Base-by-base conservation (phyloP, 2,888 invertebrate genomes). In the Trichopria drosophilae region DNA sequence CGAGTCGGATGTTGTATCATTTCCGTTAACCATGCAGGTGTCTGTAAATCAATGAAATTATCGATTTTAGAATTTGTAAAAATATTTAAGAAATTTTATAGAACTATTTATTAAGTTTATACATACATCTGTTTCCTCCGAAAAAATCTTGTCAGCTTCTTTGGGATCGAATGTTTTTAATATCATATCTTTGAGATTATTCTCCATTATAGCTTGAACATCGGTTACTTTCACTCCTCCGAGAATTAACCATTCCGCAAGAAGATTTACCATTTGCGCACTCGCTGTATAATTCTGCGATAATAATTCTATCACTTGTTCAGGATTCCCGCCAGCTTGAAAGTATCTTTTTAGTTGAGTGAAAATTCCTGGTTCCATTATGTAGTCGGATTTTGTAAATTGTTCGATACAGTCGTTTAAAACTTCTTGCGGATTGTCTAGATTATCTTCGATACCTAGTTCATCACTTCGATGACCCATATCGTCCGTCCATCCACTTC, bases 341-440 rank as follows among this genome's bases (percentile, higher is more conserved):
- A 90, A 87, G 76, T 87, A 90, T 78, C 90, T 82, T 77, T 95
- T 94, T 3, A 98, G 79, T 70, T 93, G 93, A 6, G 87, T 85
- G 72, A 95, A 95, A 69, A 97, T 95, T 12, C 93, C 93, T 1
- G 97, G 95, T 73, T 98, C 98, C 97, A 98, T 96, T 55, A 98
- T 97, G 71, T 93, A 98, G 79, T 98, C 98, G 4, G 91, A 86
- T 19, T 91, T 92, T 59, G 89, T 85, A 69, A 97, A 97, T 72
- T 91, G 91, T 66, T 92, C 88, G 52, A 94, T 80, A 72, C 96
- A 97, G 79, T 95, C 94, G 63, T 86, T 84, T 55, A 94, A 81
- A 3, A 93, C 89, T 77, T 90, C 89, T 71, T 90, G 88, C 0
- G 92, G 91, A 76, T 92, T 91, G 69, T 90, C 90, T 60, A 87